Conservation (phyloP, 1,140 invertebrate species). For the Saxidomus purpurata region DNA sequence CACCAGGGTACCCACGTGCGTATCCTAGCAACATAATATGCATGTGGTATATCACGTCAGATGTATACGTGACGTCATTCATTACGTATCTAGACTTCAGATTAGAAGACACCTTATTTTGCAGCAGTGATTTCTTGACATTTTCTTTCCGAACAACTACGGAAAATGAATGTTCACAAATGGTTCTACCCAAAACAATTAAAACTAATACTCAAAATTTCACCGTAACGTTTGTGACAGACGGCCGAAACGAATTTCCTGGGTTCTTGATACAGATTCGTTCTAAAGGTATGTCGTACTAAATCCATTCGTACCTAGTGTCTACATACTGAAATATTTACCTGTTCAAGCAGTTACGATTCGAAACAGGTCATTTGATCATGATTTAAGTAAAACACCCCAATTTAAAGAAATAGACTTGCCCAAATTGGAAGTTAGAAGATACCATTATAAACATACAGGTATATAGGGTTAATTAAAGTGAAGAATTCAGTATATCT, state of each 20-base stretch:
- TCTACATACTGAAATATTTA: too few species aligned
- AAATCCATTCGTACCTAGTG: too few species aligned
- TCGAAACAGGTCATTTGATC: too few species aligned
- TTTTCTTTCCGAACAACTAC: neutral
- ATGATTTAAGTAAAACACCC: too few species aligned
- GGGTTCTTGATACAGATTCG: neutral
- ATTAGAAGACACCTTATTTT: slow-evolving; percentile 21
- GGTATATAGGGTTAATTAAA: too few species aligned
- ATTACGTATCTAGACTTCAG: slow-evolving; percentile 25
- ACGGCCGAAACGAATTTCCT: slow-evolving; percentile 10
- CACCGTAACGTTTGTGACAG: slow-evolving; percentile 36
- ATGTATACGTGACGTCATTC: neutral
- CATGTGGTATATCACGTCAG: slow-evolving; percentile 6
- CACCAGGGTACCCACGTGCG: neutral
- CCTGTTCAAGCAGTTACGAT: too few species aligned
- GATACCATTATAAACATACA: too few species aligned
- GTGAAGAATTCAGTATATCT: too few species aligned
- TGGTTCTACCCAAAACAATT: neutral
- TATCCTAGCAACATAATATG: slow-evolving; percentile 47
- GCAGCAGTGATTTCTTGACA: slow-evolving; percentile 24
- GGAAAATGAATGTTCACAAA: slow-evolving; percentile 10
- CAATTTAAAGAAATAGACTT: too few species aligned
- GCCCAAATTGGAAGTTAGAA: too few species aligned
- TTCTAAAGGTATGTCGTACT: neutral
- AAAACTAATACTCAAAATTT: neutral